Percentiles rank a stretch among this genome's conserved stretches.
Evolutionary conservation across 2,888 invertebrate species (phyloP).

Genomic region (Carterocephalus palaemon): DNA sequence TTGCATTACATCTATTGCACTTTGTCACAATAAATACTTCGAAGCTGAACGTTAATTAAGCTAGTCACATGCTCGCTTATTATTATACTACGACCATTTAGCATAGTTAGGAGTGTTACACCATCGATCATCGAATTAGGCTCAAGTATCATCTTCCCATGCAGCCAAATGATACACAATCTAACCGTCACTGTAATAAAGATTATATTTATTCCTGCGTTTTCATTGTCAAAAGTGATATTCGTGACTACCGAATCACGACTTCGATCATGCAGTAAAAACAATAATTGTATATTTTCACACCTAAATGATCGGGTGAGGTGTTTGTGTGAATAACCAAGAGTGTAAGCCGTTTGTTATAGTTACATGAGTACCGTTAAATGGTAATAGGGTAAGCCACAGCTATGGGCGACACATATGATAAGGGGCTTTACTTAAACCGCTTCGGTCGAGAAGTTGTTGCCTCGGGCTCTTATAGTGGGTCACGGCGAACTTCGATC

Average conservation of each 20-base stretch:
- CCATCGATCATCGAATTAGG: constrained; percentile 41
- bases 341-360: neutral
- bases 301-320: constrained; percentile 7
- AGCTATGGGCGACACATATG: constrained; percentile 32
- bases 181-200: constrained; percentile 2
- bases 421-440: constrained; percentile 31
- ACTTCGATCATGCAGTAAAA: constrained; percentile 2
- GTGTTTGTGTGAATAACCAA: constrained; percentile 6
- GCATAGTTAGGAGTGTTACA: constrained; percentile 52
- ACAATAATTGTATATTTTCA: constrained; percentile 12
- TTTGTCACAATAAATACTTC: constrained; percentile 19
- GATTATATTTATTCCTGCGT: neutral
- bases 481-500: constrained; percentile 40
- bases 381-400: constrained; percentile 18
- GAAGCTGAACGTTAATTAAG: constrained; percentile 43
- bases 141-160: constrained; percentile 7
- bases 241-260: constrained; percentile 20
- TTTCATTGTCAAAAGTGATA: neutral
- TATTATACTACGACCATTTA: constrained; percentile 54
- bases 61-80: constrained; percentile 53
- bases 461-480: constrained; percentile 34
- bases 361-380: constrained; percentile 16
- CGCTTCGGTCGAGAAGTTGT: constrained; percentile 27
- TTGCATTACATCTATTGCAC: constrained; percentile 13
- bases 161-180: constrained; percentile 1